Conservation (phyloP, 2,797 vertebrate species). For the Adelosebastes latens region DNA sequence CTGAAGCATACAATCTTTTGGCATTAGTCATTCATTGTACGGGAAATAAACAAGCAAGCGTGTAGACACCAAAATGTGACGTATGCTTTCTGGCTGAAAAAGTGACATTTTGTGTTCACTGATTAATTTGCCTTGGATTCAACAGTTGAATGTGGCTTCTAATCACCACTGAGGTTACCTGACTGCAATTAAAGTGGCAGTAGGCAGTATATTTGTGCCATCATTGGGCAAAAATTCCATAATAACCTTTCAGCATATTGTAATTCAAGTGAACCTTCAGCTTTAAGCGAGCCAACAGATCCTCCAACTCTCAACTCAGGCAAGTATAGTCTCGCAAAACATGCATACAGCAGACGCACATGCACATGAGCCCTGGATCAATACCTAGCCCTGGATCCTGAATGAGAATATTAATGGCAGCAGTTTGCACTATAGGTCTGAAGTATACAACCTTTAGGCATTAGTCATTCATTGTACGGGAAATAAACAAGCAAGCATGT, state of each 20-base stretch:
- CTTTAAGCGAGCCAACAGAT: constrained; percentile 5
- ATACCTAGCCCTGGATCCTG: constrained; percentile 26
- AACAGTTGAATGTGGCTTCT: constrained; percentile 7
- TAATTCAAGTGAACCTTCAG: constrained; percentile 6
- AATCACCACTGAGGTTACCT: background rate
- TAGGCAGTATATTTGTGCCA: too few species aligned
- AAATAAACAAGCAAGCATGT: background rate
- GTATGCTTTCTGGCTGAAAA: background rate
- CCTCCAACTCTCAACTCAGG: constrained; percentile 8
- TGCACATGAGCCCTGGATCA: constrained; percentile 24
- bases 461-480: background rate
- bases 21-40: background rate
- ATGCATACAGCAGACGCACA: background rate
- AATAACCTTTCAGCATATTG: too few species aligned
- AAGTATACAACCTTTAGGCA: background rate
- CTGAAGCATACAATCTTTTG: background rate
- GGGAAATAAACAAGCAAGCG: background rate
- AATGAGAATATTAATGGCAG: constrained; percentile 44
- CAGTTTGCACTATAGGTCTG: background rate
- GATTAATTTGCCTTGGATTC: background rate
- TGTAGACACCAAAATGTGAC: background rate
- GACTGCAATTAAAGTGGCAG: background rate
- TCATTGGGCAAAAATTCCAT: too few species aligned
- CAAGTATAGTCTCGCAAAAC: background rate
- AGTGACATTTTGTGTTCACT: background rate